Percentiles rank a stretch among this genome's conserved stretches.
Conservation (phyloP, 2,888 invertebrate species). For the Rotaria magnacalcarata region DNA sequence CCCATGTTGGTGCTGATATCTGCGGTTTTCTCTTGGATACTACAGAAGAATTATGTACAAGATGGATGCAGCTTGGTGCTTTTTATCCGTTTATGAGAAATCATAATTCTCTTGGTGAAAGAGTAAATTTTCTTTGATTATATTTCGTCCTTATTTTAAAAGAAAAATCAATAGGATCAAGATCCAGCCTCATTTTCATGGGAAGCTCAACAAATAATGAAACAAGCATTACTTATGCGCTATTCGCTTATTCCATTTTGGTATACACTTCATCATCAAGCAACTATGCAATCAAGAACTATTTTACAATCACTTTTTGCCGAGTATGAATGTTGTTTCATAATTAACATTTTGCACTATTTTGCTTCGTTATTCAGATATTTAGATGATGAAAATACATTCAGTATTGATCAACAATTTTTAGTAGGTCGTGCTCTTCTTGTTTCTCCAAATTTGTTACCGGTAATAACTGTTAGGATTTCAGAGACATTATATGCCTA, state of each 20-base stretch:
- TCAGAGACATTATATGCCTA: background rate
- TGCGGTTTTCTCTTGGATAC: conserved; percentile 55
- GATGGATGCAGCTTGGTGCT: conserved; percentile 52
- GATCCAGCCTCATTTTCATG: conserved; percentile 42
- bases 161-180: conserved; percentile 33
- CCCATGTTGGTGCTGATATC: conserved; percentile 57
- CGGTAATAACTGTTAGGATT: background rate
- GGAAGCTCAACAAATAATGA: conserved; percentile 50
- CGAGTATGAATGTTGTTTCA: background rate
- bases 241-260: conserved; percentile 29
- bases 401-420: conserved; percentile 42
- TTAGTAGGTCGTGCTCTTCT: conserved; percentile 41
- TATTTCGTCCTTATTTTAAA: no score
- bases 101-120: conserved; percentile 59
- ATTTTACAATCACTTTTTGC: conserved; percentile 40
- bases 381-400: conserved; percentile 31
- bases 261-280: conserved; percentile 36
- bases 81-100: conserved; percentile 49
- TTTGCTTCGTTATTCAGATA: background rate
- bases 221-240: conserved; percentile 62
- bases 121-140: background rate
- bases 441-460: conserved; percentile 35
- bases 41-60: conserved; percentile 49
- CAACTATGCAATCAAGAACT: conserved; percentile 10
- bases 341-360: no score